Percentiles rank a stretch among this genome's conserved stretches.
Evolutionary conservation across 2,888 invertebrate species (phyloP).

Genomic region (Margaritifera margaritifera): DNA sequence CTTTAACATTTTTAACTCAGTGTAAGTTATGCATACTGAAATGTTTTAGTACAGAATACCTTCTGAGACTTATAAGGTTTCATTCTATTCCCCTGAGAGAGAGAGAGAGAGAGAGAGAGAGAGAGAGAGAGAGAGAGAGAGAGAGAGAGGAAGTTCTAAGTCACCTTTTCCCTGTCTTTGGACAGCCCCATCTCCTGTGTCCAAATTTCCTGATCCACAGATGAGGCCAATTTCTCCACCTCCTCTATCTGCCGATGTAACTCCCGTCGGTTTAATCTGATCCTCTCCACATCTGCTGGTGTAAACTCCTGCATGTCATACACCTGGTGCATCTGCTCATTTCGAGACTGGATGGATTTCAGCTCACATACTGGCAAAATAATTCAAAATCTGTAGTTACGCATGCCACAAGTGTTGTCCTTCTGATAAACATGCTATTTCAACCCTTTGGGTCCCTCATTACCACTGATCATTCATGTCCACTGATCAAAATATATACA

Average conservation of each 20-base stretch:
- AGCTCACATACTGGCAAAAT: constrained; percentile 43
- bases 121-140: no score
- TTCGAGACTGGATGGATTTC: constrained; percentile 37
- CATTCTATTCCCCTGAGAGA: no score
- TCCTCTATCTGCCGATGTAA: constrained; percentile 55
- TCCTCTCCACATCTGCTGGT: constrained; percentile 62
- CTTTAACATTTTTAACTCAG: no score
- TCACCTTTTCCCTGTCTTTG: constrained; percentile 58
- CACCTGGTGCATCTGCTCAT: constrained; percentile 52
- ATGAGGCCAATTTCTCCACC: constrained; percentile 46
- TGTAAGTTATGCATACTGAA: no score
- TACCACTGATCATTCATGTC: no score
- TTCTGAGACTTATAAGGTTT: no score
- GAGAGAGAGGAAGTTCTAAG: no score
- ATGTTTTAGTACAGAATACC: no score
- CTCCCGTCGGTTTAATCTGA: constrained; percentile 53
- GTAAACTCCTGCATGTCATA: constrained; percentile 63
- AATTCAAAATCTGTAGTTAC: constrained; percentile 2
- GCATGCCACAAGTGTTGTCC: neutral
- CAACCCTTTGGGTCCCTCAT: no score
- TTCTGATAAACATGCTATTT: neutral
- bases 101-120: no score
- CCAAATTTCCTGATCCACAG: constrained; percentile 59
- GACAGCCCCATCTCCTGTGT: constrained; percentile 54
- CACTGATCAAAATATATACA: no score